phyloP scores from a whole-genome alignment of 2,888 invertebrate genomes.

The Muscina levida region DNA sequence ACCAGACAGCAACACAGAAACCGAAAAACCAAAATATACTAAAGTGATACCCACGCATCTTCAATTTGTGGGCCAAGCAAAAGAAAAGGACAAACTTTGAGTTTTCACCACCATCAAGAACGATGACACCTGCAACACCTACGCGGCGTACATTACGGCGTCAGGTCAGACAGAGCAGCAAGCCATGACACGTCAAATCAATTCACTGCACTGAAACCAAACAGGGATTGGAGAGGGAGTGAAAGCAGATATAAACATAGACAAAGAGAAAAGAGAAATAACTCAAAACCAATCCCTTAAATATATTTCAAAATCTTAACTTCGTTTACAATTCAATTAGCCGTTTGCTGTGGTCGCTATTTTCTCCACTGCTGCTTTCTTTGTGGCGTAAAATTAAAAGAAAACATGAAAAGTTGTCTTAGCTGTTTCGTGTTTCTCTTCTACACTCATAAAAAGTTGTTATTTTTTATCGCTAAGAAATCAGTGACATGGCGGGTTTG shows the following conservation, averaged over 20 bases:
- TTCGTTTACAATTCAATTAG: conserved; percentile 57
- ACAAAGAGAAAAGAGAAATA: conserved; percentile 5
- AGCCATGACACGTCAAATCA: too few species aligned
- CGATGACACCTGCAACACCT: too few species aligned
- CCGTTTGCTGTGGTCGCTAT: conserved; percentile 22
- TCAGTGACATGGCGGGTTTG: neutral
- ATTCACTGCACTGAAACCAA: conserved; percentile 7
- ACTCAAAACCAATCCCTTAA: conserved; percentile 44
- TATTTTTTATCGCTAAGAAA: neutral
- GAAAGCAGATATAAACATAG: too few species aligned
- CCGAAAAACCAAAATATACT: neutral
- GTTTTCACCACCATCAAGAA: conserved; percentile 10
- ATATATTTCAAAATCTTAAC: conserved; percentile 48
- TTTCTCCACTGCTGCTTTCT: conserved; percentile 7
- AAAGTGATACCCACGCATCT: neutral
- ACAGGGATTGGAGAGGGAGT: too few species aligned
- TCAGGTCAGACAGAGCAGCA: too few species aligned
- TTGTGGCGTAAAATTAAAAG: neutral
- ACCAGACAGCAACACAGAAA: conserved; percentile 4
- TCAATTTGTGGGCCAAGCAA: neutral
- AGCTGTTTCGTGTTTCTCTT: conserved; percentile 5
- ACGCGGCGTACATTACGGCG: too few species aligned
- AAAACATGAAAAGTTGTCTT: neutral
- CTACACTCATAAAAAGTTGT: neutral
- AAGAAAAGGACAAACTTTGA: neutral